Base-by-base conservation (phyloP, 2,888 invertebrate genomes). In the Schrankia costaestrigalis region DNA sequence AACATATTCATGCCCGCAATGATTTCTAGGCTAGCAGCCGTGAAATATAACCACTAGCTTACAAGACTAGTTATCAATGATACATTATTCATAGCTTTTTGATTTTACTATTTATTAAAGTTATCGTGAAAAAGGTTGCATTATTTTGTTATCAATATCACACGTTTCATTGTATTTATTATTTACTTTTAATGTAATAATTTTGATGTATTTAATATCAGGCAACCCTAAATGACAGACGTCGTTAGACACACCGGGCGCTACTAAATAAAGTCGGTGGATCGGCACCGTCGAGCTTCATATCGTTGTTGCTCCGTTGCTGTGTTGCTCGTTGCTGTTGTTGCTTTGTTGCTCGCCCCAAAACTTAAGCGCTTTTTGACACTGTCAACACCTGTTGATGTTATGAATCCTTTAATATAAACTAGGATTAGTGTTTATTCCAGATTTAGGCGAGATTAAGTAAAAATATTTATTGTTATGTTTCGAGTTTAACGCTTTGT, bases 171-270 rank as follows among this genome's bases (percentile, higher is more conserved):
- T n/a, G n/a, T n/a, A n/a, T n/a, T n/a, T n/a, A n/a, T n/a, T n/a
- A n/a, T n/a, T n/a, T n/a, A n/a, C n/a, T n/a, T n/a, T n/a, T n/a
- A n/a, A n/a, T n/a, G n/a, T n/a, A 23, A 23, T 11, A 23, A 5
- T 9, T n/a, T 21, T 21, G 4, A 21, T 23, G 4, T 10, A 21
- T 10, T 14, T 3, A 8, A 1, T 11, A 1, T 18, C 11, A 23
- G 44, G 2, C 48, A 54, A n/a, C 53, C 56, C 56, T 56, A 26
- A 2, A 4, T 29, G 26, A 31, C 31, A 39, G 38, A 36, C 39
- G 17, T 59, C 57, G 57, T 58, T 58, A 58, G 30, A 23, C 41
- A 33, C 57, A 58, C 54, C 57, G 43, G 57, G 46, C 32, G 58
- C 49, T 43, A 31, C 35, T 59, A 56, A 53, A 56, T 58, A 59